Percentiles rank a stretch among this genome's conserved stretches.
Evolutionary conservation across 2,113 vertebrate species (phyloP).

Genomic region (Natator depressus): DNA sequence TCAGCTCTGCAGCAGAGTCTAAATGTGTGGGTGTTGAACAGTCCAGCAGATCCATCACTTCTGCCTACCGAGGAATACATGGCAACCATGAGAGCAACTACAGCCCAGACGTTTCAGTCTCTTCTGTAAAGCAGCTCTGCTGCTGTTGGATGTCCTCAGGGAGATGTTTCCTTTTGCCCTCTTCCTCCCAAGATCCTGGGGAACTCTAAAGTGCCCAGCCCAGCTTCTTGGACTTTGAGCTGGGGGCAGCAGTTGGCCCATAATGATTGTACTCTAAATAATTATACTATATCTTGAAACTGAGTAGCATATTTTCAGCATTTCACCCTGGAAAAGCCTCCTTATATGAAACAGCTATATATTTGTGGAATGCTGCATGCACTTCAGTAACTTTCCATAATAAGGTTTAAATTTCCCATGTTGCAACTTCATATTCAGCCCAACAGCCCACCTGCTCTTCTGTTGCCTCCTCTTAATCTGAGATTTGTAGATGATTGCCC

Average conservation of each 20-base stretch:
- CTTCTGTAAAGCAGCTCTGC: background rate
- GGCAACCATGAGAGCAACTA: background rate
- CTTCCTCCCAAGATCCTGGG: background rate
- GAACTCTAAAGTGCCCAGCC: background rate
- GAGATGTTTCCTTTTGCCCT: constrained; percentile 7
- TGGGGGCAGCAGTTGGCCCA: background rate
- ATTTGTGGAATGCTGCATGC: background rate
- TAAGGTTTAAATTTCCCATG: background rate
- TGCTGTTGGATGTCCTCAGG: background rate
- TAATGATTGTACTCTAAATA: background rate
- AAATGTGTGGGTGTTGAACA: background rate
- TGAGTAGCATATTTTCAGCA: background rate
- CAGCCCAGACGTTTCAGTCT: rapidly evolving
- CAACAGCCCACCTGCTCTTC: background rate
- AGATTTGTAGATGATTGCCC: background rate
- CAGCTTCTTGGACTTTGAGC: background rate
- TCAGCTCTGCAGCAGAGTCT: background rate
- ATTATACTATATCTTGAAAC: constrained; percentile 20
- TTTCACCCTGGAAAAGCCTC: background rate
- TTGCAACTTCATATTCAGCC: background rate
- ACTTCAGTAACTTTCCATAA: background rate
- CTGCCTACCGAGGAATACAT: rapidly evolving
- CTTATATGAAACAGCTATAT: background rate
- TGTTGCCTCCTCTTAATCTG: background rate
- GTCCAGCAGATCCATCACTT: background rate